Base-by-base conservation (phyloP, 2,113 vertebrate genomes). In the Laterallus jamaicensis region DNA sequence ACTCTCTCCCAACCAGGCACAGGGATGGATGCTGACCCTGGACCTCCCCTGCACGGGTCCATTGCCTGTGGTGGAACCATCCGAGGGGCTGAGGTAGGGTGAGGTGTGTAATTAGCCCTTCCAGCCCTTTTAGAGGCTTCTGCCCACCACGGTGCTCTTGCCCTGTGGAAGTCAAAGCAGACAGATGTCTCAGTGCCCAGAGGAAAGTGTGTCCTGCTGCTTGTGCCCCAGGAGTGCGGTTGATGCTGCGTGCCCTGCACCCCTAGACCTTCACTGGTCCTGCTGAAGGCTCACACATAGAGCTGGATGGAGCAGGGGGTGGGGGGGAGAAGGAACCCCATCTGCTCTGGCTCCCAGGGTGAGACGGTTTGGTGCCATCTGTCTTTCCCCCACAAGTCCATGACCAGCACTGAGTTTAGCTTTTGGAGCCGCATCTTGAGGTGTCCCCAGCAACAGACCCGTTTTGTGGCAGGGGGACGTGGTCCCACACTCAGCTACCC, bases 41-140 rank as follows among this genome's bases (percentile, higher is more conserved):
- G 55, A 40, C 31, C 18, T 82, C 60, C 52, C 10, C 29, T 32
- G 25, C 12, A n/a, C 1, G 1, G 10, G 16, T 42, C 69, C 8
- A 0, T 64, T 86, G 29, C 1, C 5, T 5, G 1, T 4, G 2
- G 11, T 69, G n/a, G 20, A 70, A 79, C 58, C 9, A 1, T 31
- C 39, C 19, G 62, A 64, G 8, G 3, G 56, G 37, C 6, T 60
- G 49, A 49, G 49, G 15, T 7, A 32, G 15, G 39, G 13, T 5
- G 7, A 39, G 1, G 0, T 17, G 21, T 64, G 32, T 35, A 29
- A 56, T 35, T 54, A 71, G 15, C 8, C 12, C 62, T 73, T 5
- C 24, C n/a, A 40, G 29, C 13, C 1, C 0, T 52, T 79, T 78
- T 8, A 47, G 55, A 47, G 18, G 6, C 12, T 63, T 75, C 35